Percentiles rank a stretch among this genome's conserved stretches.
phyloP scores from a whole-genome alignment of 2,888 invertebrate species.

The Hypolimnas misippus region DNA sequence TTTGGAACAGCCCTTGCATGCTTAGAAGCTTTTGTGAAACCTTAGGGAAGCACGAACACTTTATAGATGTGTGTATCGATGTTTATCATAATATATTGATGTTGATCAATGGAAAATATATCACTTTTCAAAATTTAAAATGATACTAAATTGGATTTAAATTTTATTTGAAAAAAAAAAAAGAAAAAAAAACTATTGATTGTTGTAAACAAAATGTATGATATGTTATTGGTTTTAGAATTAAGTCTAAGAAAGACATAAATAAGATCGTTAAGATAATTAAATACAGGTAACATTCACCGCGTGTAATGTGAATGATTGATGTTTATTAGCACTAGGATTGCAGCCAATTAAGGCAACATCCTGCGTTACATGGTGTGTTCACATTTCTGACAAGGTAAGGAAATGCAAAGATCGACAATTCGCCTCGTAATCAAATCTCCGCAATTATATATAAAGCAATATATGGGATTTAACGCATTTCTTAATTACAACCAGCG shows the following conservation, averaged over 20 bases:
- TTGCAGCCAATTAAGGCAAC: constrained; percentile 20
- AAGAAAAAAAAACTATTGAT: background rate
- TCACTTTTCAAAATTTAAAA: constrained; percentile 16
- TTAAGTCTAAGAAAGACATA: constrained; percentile 6
- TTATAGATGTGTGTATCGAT: constrained; percentile 71
- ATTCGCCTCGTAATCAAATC: constrained; percentile 21
- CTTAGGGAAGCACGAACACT: constrained; percentile 70
- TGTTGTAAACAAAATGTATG: too few relatives aligned
- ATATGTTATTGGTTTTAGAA: constrained; percentile 2
- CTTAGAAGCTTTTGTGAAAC: constrained; percentile 79
- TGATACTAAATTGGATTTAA: constrained; percentile 1
- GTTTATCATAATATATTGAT: constrained; percentile 46
- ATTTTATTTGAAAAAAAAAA: background rate
- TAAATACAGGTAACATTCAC: background rate
- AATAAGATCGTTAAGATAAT: background rate
- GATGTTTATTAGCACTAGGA: constrained; percentile 20
- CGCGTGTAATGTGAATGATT: constrained; percentile 8
- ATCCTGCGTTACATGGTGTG: constrained; percentile 18
- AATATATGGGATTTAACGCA: constrained; percentile 17
- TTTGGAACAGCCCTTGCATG: constrained; percentile 79
- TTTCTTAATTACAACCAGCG: constrained; percentile 12
- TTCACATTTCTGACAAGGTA: constrained; percentile 10
- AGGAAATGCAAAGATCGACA: constrained; percentile 20
- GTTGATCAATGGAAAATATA: constrained; percentile 22
- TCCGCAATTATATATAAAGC: constrained; percentile 10